phyloP scores from a whole-genome alignment of 2,113 vertebrate species.

The Brachirus orientalis region DNA sequence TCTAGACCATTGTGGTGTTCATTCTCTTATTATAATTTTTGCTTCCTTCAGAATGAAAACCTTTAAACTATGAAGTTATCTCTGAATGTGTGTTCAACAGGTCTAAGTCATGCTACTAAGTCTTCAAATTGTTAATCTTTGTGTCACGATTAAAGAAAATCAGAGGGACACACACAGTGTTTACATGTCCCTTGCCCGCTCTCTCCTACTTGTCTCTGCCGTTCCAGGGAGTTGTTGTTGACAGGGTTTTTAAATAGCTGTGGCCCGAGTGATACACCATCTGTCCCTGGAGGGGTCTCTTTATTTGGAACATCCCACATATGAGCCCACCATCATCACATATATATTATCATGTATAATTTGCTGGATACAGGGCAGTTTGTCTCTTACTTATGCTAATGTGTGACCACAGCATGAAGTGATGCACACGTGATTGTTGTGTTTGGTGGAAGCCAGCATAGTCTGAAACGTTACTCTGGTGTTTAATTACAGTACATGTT shows the following conservation, averaged over 20 bases:
- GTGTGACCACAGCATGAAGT: constrained; percentile 9
- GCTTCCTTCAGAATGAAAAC: too few relatives aligned
- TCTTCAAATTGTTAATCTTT: neutral
- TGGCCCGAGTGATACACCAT: constrained; percentile 60
- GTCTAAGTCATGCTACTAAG: too few relatives aligned
- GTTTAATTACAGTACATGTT: constrained; percentile 6
- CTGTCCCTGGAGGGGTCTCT: constrained; percentile 55
- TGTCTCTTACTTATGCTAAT: constrained; percentile 11
- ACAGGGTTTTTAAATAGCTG: constrained; percentile 72
- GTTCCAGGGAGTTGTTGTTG: constrained; percentile 59
- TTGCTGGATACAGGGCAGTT: constrained; percentile 8
- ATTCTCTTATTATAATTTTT: too few relatives aligned
- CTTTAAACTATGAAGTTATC: too few relatives aligned
- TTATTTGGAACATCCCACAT: constrained; percentile 58
- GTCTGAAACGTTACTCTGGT: neutral
- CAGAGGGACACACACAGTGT: constrained; percentile 47
- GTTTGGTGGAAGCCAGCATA: constrained; percentile 4
- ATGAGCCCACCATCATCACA: constrained; percentile 21
- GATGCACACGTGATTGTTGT: constrained; percentile 20
- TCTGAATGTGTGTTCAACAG: too few relatives aligned
- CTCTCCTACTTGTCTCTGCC: constrained; percentile 33
- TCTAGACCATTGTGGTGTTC: too few relatives aligned
- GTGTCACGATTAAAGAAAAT: constrained; percentile 33
- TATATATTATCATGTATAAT: constrained; percentile 39
- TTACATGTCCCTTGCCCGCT: constrained; percentile 45